Evolutionary conservation across 2,113 vertebrate genomes (phyloP).

Genomic region (Bos javanicus): DNA sequence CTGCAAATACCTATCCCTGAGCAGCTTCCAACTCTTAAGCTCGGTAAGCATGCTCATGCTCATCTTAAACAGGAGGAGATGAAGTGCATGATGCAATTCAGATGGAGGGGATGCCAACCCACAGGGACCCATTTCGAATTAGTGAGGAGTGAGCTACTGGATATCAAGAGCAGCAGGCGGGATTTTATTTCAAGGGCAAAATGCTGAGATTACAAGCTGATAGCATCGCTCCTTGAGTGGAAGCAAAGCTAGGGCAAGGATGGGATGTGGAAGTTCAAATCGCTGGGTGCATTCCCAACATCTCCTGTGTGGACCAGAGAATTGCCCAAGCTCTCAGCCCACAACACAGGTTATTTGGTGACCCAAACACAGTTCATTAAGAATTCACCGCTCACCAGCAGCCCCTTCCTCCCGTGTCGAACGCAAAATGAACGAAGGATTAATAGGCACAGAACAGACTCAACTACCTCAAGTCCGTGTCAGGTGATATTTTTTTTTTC

Average conservation of each 20-base stretch:
- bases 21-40: conserved; percentile 42
- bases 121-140: conserved; percentile 41
- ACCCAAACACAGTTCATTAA: neutral
- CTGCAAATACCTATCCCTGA: conserved; percentile 57
- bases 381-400: neutral
- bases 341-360: neutral
- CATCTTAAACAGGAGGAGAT: conserved; percentile 49
- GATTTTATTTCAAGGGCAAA: conserved; percentile 50
- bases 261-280: neutral
- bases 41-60: neutral
- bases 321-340: neutral
- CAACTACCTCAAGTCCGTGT: neutral
- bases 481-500: neutral
- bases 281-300: fast-evolving
- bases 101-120: conserved; percentile 30
- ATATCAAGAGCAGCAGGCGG: neutral
- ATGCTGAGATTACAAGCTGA: neutral
- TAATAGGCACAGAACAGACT: neutral
- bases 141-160: conserved; percentile 35
- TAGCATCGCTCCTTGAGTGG: neutral
- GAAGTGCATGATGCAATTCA: conserved; percentile 23
- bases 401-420: neutral
- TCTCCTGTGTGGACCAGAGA: neutral
- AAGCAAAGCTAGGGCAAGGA: neutral
- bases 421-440: neutral